Base-by-base conservation (phyloP, 2,888 invertebrate genomes). In the Agrilus cyanescens region DNA sequence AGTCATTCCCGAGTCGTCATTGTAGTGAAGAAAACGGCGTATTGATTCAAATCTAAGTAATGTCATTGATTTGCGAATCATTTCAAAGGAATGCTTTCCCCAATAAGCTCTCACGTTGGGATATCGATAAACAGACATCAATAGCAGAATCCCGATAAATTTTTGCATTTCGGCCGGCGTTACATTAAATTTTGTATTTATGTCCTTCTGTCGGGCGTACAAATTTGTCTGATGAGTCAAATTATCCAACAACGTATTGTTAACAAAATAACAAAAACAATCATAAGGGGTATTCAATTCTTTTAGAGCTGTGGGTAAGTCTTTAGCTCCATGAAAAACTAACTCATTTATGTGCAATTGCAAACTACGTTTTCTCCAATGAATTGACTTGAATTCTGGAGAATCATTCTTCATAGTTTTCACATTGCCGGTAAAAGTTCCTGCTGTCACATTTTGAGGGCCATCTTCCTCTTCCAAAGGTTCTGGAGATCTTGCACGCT, bases 1-100 rank as follows among this genome's bases (percentile, higher is more conserved):
- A 34, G 48, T 39, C 43, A 38, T 37, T 46, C 31, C 47, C 34
- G 44, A 42, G 32, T 53, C 49, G 29, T 54, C 47, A 36, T 49
- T 50, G 40, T 50, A 51, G 46, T 48, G 45, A 12, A 52, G 38
- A 25, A 20, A 40, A 16, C 16, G n/a, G 4, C 37, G 41, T 4
- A 31, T 41, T 34, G 13, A n/a, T n/a, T 40, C 39, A 40, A 39
- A 32, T 13, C n/a, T 6, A 18, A 18, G 6, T 32, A 20, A 18
- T 12, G 32, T 2, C 39, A 32, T 39, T 33, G 39, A 13, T 2
- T 32, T n/a, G 2, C n/a, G 16, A 18, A 39, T 16, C 4, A 20
- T 10, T 18, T 32, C 33, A 32, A 33, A 29, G 4, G 34, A 12
- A 40, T 33, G n/a, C 18, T 25, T 20, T 33, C 29, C 33, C 40